Evolutionary conservation across 1,140 invertebrate genomes (phyloP), one percentile per base, ranked within the genome.

Genomic region (Thalassaphorura encarpata): DNA sequence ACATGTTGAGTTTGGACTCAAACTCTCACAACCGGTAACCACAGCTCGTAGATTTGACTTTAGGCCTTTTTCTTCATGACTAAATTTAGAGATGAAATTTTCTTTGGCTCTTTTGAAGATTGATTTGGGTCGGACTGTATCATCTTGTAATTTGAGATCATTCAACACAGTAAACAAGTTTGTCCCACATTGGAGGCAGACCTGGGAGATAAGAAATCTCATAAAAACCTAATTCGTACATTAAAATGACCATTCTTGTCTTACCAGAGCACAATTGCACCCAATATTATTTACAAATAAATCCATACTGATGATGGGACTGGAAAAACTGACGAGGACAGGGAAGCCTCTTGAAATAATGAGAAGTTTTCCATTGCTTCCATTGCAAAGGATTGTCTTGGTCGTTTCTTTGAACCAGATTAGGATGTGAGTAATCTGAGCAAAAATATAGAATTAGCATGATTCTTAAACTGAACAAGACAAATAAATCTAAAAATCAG

Each of bases 51-150:
- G n/a, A 26, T 26, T 42, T 29, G 42, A 33, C 29, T 33, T 11
- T n/a, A 65, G 58, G 13, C 40, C 50, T 29, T 63, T 60, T 49
- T 65, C 61, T 6, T 59, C 58, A 21, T 65, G 60, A 1, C 49
- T 49, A 18, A 62, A 58, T 31, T 56, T 61, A 13, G 60, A 62
- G 47, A 65, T 60, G 8, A 65, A 40, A 48, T 65, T 65, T 46
- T 65, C 63, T 26, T 61, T 62, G 3, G 63, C 63, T 56, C 61
- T 61, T 23, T 58, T 49, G 46, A 65, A 65, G 27, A 65, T 60
- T 45, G 63, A 65, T 26, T 65, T 65, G 46, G 62, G 62, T 27
- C 40, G 53, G n/a, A 46, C 43, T 36, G 45, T 27, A 52, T 62
- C 63, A 23, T 42, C 27, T 13, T 57, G 51, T 5, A 60, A 43